Conservation (phyloP, 2,888 invertebrate species). For the Tinea trinotella region DNA sequence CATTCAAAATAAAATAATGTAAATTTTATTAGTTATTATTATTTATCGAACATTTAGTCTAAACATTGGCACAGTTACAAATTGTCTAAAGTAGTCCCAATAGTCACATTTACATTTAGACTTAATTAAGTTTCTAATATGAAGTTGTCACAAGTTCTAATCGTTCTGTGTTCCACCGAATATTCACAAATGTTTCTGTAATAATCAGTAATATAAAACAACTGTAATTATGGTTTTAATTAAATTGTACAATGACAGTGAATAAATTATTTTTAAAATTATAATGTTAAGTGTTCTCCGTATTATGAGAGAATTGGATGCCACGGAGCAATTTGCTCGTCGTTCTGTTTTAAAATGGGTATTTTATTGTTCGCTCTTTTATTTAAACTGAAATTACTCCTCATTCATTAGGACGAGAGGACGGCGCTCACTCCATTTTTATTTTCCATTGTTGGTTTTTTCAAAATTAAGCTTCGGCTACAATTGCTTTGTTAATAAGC, state of each 20-base stretch:
- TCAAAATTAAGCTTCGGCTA: conserved; percentile 63
- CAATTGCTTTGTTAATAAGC: conserved; percentile 67
- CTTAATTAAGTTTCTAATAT: too few relatives aligned
- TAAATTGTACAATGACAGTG: background rate
- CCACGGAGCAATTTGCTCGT: conserved; percentile 52
- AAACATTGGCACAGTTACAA: too few relatives aligned
- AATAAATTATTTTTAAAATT: conserved; percentile 15
- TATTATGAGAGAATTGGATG: conserved; percentile 44
- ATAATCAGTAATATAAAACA: background rate
- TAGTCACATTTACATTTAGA: too few relatives aligned
- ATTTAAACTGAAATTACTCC: conserved; percentile 66
- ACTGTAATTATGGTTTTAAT: background rate
- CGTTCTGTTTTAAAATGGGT: conserved; percentile 57
- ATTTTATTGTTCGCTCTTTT: conserved; percentile 65
- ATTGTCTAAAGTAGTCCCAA: too few relatives aligned
- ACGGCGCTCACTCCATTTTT: conserved; percentile 57
- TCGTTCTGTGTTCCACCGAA: too few relatives aligned
- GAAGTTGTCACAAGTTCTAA: too few relatives aligned
- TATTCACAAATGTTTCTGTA: too few relatives aligned
- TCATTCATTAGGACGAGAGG: conserved; percentile 61
- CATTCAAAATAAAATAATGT: too few relatives aligned
- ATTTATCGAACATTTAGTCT: too few relatives aligned
- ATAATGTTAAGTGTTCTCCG: conserved; percentile 15
- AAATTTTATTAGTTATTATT: too few relatives aligned
- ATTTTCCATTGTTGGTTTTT: conserved; percentile 64